phyloP scores from a whole-genome alignment of 2,888 invertebrate genomes.

The Oscheius onirici region DNA sequence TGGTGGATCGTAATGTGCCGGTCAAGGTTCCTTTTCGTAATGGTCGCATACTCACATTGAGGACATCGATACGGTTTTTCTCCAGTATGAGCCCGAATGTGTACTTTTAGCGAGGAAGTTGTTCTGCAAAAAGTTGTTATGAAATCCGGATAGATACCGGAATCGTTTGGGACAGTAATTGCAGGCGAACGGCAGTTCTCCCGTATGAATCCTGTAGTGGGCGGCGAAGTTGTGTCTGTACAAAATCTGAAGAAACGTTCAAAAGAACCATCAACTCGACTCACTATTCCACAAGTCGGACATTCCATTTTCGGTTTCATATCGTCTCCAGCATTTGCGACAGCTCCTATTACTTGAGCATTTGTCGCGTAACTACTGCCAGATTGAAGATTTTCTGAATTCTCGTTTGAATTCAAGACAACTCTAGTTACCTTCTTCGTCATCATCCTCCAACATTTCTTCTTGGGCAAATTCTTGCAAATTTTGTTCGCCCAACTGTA shows the following conservation, averaged over 20 bases:
- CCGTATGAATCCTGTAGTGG: conserved; percentile 70
- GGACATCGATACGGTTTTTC: conserved; percentile 68
- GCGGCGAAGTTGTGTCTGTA: conserved; percentile 69
- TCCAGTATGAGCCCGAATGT: conserved; percentile 66
- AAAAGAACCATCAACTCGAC: neutral
- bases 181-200: conserved; percentile 68
- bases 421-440: conserved; percentile 4
- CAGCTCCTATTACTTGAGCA: conserved; percentile 49
- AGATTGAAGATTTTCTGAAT: neutral
- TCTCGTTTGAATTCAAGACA: neutral
- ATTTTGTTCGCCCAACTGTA: neutral
- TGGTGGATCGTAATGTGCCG: conserved; percentile 68
- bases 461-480: neutral
- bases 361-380: neutral
- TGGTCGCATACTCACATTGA: conserved; percentile 61
- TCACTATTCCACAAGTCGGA: conserved; percentile 66
- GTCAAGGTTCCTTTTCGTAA: conserved; percentile 69
- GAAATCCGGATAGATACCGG: conserved; percentile 41
- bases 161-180: conserved; percentile 64
- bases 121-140: conserved; percentile 49
- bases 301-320: conserved; percentile 67
- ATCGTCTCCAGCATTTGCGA: conserved; percentile 51
- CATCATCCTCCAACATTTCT: conserved; percentile 23
- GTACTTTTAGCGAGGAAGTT: conserved; percentile 66
- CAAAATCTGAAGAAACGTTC: conserved; percentile 35